Evolutionary conservation across 37 sponge, comb jelly and placozoan genomes (phyloP), one percentile per base, ranked within the genome.

Genomic region (Lycopodina hypogea): DNA sequence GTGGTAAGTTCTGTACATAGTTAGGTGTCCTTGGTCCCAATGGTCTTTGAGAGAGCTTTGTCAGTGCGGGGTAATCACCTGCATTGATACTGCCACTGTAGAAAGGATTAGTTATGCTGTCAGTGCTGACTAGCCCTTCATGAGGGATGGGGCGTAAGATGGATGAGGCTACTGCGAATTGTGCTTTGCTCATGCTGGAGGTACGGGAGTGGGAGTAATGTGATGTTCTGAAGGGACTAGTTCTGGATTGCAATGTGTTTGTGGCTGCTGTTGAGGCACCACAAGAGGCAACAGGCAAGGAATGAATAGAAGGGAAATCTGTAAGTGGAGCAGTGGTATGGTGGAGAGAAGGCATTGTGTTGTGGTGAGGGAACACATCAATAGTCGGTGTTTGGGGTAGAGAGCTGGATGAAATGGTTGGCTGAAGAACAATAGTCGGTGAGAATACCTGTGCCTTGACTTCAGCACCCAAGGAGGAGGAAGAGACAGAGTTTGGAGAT

Each of bases 21-120:
- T 57, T 59, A 6, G 76, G 76, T 32, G 76, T 59, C 35, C 76
- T 58, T 2, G 76, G 76, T 21, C 76, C 76, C 28, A 59, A 36
- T 1, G 76, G 76, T 28, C 48, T 38, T 23, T 70, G 2, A 3
- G 48, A 41, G 66, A 65, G 66, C 30, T 28, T 28, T 30, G 48
- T 42, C 45, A 48, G n/a, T 70, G 71, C 45, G 26, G 66, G 66
- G 35, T 65, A 65, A 65, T 65, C 30, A 28, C 66, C 66, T 14
- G 66, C 32, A 65, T 65, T 65, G 33, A 65, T 32, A 32, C 66
- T 65, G 18, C 66, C 66, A 24, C 48, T 70, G 71, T 42, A 70
- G 22, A 70, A 70, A 23, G 71, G 71, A 15, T 70, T 70, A 9
- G 66, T 65, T 8, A 30, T 65, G 34, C 35, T 65, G 34, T 28